Base-by-base conservation (phyloP, 2,888 invertebrate species). In the Brenthis ino region DNA sequence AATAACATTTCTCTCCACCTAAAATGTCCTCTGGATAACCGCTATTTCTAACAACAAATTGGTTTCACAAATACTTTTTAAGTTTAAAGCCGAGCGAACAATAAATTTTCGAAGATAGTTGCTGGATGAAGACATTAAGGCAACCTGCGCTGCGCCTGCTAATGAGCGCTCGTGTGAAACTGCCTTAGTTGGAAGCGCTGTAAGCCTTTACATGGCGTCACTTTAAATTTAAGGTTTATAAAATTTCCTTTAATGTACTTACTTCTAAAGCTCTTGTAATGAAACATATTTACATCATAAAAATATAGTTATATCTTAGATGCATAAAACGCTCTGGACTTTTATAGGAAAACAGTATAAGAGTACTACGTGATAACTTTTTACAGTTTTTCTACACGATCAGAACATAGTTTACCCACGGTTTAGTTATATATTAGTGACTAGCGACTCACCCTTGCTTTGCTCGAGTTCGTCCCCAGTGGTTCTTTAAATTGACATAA, bases 91-190 rank as follows among this genome's bases (percentile, higher is more conserved):
- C 67, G 66, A 73, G 57, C 51, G 53, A 48, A 73, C 74, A 63
- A 75, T 74, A 76, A 75, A 75, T 76, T 72, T 71, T 60, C 64
- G 68, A 70, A 75, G 74, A 74, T 74, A 75, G 74, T 75, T 70
- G 68, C 67, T 57, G 74, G 73, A 76, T 76, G 72, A 71, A 76
- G 75, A 77, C 76, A 77, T 77, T 76, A 77, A 67, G 67, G 72
- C 76, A 73, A 75, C 75, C 76, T 72, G 77, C 71, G 75, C 70
- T 57, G 54, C 65, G 74, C 71, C 65, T 74, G 74, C 76, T 76
- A 77, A 77, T 74, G 75, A 75, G 67, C 50, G 54, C 51, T 50
- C 68, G 60, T 64, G 67, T 70, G 70, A 65, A 64, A 68, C 68
- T 63, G 63, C 65, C 66, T 71, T 71, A 66, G 50, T 69, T 56